Base-by-base conservation (phyloP, 2,888 invertebrate genomes). In the Dendrolimus pini region DNA sequence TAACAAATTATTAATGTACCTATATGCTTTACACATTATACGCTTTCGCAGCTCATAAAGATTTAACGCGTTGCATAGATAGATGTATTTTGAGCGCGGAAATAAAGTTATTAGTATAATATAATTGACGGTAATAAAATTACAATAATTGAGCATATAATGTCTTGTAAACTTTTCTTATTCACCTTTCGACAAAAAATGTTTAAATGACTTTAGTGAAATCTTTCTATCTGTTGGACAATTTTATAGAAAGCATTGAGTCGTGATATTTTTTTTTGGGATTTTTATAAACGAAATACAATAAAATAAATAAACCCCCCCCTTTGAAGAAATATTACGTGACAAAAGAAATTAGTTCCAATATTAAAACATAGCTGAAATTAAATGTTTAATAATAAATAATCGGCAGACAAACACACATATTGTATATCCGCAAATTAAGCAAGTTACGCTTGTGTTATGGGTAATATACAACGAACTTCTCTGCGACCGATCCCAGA, bases 101-200 rank as follows among this genome's bases (percentile, higher is more conserved):
- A 47, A 12, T 47, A 12, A 12, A 9, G 47, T 10, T 12, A 47
- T 47, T 47, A 47, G 47, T 47, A n/a, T n/a, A n/a, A n/a, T 10
- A 47, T 47, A 47, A 47, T 47, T 47, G 47, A 47, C 12, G 9
- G 47, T 7, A 9, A 47, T 47, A 9, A 47, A 47, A 47, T 47
- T 47, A 47, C n/a, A 41, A 53, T 52, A 41, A 52, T 59, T 53
- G 12, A 54, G n/a, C 54, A 41, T 52, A 41, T 56, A 41, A 10
- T 56, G 41, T 59, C 56, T 52, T 41, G n/a, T 53, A 55, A 58
- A 55, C 41, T 55, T 57, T 56, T 52, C 41, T 52, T 56, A 41
- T 52, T 41, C 18, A 47, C 47, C 9, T 47, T 47, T 47, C 30
- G 30, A 6, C 3, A 47, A 47, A 47, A 47, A 2, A 30, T 30